A percentile compares a stretch with the other conserved stretches of the same genome.
phyloP scores from a whole-genome alignment of 2,797 vertebrate species.

The Falco concolor region DNA sequence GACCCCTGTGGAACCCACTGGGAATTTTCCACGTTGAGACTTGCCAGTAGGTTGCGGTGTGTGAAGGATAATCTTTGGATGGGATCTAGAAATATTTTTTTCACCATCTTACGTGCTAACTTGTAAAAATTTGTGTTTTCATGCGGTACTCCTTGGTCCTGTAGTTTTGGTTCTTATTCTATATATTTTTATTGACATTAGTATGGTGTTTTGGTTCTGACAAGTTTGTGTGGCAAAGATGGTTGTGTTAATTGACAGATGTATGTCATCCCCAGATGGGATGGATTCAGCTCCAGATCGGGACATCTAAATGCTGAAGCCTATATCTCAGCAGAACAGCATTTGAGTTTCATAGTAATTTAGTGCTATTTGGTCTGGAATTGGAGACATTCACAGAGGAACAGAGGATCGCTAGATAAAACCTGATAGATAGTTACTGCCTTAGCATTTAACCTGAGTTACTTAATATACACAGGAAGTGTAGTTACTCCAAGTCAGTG shows the following conservation, averaged over 20 bases:
- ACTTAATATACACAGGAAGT: background rate
- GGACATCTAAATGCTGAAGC: background rate
- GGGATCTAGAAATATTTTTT: background rate
- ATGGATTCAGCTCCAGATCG: background rate
- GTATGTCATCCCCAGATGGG: background rate
- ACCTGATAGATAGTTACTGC: background rate
- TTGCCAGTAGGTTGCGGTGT: background rate
- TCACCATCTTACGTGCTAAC: accelerated
- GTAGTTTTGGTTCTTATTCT: background rate
- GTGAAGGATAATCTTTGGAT: background rate
- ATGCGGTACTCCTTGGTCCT: background rate
- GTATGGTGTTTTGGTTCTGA: background rate
- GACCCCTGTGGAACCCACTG: background rate
- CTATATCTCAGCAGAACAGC: background rate
- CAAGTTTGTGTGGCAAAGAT: background rate
- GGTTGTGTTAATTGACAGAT: background rate
- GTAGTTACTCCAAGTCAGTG: background rate
- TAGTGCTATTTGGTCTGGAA: background rate
- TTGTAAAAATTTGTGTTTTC: background rate
- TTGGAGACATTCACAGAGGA: background rate
- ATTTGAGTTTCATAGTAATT: background rate
- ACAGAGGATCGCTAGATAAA: background rate
- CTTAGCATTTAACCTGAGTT: background rate
- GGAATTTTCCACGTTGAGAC: background rate
- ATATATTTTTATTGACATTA: background rate